Base-by-base conservation (phyloP, 2,113 vertebrate species). In the Vulpes lagopus region DNA sequence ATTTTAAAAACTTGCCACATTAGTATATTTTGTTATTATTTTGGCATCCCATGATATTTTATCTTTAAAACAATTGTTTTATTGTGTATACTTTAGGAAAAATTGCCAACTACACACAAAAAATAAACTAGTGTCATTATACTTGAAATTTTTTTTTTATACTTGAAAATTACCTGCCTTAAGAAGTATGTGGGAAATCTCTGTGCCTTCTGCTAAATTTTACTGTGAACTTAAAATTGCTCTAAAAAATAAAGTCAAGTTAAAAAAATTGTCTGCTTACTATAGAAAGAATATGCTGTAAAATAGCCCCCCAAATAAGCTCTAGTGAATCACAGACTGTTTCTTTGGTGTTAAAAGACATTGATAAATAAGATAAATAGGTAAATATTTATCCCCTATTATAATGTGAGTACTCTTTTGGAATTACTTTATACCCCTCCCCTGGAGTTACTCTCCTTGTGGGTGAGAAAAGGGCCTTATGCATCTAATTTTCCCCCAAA, bases 1-100 rank as follows among this genome's bases (percentile, higher is more conserved):
- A 55, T 73, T 73, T 73, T 12, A 73, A 57, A 73, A 67, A 11
- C 38, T 69, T 93, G 43, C 53, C 35, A 81, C 32, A 43, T 53
- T 32, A 81, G 20, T 76, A 69, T 60, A 62, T 91, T 80, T 60
- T 74, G 6, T 93, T 74, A 91, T 76, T 85, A 74, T 16, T 74
- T 67, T 90, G 25, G 4, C 32, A 76, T 49, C 25, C 38, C n/a
- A 2, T 65, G 35, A 62, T 90, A 85, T 51, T 86, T 73, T 30
- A 35, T 19, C 94, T 76, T 85, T 67, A 85, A 71, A 95, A 84
- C 62, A 73, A 25, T 57, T 80, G 55, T 89, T 90, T 83, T 53
- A 74, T 17, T 43, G 20, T 69, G 4, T 59, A 80, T 79, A 38
- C 22, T 30, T 59, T 87, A 83, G 88, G 35, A 30, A 82, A 87